Evolutionary conservation across 1,140 invertebrate genomes (phyloP).

Genomic region (Drosophila lacertosa): DNA sequence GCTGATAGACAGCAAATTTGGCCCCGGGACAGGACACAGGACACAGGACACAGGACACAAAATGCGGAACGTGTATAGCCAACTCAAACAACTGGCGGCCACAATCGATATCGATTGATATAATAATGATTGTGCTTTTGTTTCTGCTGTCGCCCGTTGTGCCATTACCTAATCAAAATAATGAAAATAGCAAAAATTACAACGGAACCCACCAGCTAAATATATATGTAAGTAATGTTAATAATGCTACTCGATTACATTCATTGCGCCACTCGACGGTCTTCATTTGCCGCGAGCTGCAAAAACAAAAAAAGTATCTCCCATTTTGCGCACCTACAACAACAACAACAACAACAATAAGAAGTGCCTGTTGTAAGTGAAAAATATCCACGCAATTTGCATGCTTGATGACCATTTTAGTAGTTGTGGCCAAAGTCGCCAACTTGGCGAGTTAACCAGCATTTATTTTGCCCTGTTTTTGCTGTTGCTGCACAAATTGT

Average conservation of each 20-base stretch:
- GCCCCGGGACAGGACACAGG: background rate
- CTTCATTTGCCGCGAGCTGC: slow-evolving; percentile 33
- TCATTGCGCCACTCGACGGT: background rate
- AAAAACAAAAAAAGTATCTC: slow-evolving; percentile 12
- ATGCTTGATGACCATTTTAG: slow-evolving; percentile 70
- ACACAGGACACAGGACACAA: background rate
- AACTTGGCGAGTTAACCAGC: slow-evolving; percentile 54
- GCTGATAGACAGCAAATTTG: slow-evolving; percentile 19
- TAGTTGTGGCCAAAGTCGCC: slow-evolving; percentile 32
- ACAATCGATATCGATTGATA: slow-evolving; percentile 67
- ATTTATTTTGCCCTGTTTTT: slow-evolving; percentile 39
- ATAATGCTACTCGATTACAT: slow-evolving; percentile 16
- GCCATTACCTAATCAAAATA: slow-evolving; percentile 7
- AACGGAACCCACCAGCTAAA: too few relatives aligned
- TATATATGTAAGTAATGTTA: background rate
- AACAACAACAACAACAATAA: too few relatives aligned
- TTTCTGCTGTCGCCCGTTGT: background rate
- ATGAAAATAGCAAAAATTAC: background rate
- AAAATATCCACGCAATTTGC: slow-evolving; percentile 77
- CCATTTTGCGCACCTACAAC: slow-evolving; percentile 4
- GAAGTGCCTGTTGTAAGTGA: slow-evolving; percentile 38
- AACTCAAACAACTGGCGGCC: background rate
- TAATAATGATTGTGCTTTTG: slow-evolving; percentile 52
- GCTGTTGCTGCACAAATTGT: slow-evolving; percentile 34
- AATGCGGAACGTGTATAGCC: slow-evolving; percentile 1